A percentile compares a stretch with the other conserved stretches of the same genome.
Conservation (phyloP, 2,113 vertebrate species). For the human (Homo sapiens) region GRCh38 chr7:93367001-93367500, state of each 20-base stretch:
- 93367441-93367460: slow-evolving; percentile 11
- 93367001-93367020: background rate
- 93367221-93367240: background rate
- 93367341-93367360: background rate
- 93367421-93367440: slow-evolving; percentile 39
- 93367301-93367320: background rate
- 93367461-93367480: slow-evolving; percentile 60
- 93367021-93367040: background rate
- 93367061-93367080: background rate
- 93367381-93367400: slow-evolving; percentile 32
- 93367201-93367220: background rate
- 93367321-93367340: background rate
- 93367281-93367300: background rate
- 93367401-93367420: slow-evolving; percentile 43
- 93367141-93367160: background rate
- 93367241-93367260: background rate
- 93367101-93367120: background rate
- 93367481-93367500: slow-evolving; percentile 25
- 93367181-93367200: background rate
- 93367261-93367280: background rate
- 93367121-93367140: background rate
- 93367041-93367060: background rate
- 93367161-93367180: background rate
- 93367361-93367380: slow-evolving; percentile 26
- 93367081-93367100: background rate